Base-by-base conservation (phyloP, 2,888 invertebrate genomes). In the Pasiphila rectangulata region DNA sequence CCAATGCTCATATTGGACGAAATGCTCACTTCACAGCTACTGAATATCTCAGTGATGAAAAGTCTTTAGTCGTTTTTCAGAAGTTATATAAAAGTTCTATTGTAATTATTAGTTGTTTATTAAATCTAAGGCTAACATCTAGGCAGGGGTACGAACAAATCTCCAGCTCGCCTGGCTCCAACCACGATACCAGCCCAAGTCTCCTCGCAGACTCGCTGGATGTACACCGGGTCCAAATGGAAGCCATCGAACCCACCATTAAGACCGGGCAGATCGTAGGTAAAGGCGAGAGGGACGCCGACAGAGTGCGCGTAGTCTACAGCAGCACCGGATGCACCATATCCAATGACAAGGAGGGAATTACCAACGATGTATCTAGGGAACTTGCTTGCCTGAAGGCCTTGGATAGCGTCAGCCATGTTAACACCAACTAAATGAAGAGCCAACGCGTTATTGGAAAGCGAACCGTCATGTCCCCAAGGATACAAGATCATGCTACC, bases 401-500 rank as follows among this genome's bases (percentile, higher is more conserved):
- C 43, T 1, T 67, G 54, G 21, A 91, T 90, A 3, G 83, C 86
- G 2, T 80, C 64, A 16, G 77, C 81, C 67, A 87, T 85, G 1
- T 63, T 58, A 1, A 79, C 57, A 1, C 84, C 90, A 2, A 90
- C 77, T 1, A 63, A 57, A 9, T 86, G 79, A 0, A 92, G 77
- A 38, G 75, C 75, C 0, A 83, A 69, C 3, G 80, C 84, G 40
- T 92, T 88, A 1, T 72, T 70, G 1, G 91, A 91, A 25, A 90
- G 67, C 2, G 73, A 69, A 32, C 79, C 78, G 12, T 91, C 90
- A 52, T 90, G 93, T 1, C 93, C 93, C 92, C 93, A 94, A 0
- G 93, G 92, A 63, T 93, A 93, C 1, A 94, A 68, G 16, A 94
- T 73, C 72, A 91, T 92, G 54, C 91, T 90, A 7, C 95, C 95